These are phyloP conservation scores for Cryptotermes secundus DNA, from an alignment of 1,140 invertebrate species.

Conservation along the genomic window DNA sequence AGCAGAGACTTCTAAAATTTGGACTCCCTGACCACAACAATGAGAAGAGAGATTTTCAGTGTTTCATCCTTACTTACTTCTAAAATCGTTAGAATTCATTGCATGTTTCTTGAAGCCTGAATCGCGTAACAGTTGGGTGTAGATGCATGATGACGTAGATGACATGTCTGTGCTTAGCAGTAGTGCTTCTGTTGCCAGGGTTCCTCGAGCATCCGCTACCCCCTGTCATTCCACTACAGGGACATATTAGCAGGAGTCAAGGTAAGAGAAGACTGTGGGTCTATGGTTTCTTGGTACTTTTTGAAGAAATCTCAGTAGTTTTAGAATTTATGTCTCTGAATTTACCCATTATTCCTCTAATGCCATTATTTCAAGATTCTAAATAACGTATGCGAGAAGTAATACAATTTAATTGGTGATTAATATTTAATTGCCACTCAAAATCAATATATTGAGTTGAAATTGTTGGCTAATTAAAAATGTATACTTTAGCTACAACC, in stretches of 20 bases:
- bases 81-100: not conserved
- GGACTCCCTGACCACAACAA: too few relatives aligned
- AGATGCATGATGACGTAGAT: not conserved
- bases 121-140: not conserved
- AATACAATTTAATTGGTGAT: too few relatives aligned
- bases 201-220: not conserved
- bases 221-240: not conserved
- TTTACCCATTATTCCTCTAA: too few relatives aligned
- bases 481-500: too few relatives aligned
- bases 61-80: not conserved
- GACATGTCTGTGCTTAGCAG: not conserved
- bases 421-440: too few relatives aligned
- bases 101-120: not conserved
- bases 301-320: too few relatives aligned
- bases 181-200: not conserved
- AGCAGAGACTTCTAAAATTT: too few relatives aligned
- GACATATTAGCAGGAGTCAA: not conserved
- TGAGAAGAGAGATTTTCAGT: not conserved
- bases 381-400: too few relatives aligned
- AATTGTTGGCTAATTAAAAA: too few relatives aligned
- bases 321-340: too few relatives aligned
- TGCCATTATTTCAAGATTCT: too few relatives aligned
- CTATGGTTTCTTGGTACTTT: not conserved
- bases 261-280: not conserved
- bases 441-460: too few relatives aligned